Base-by-base conservation (phyloP, 2,797 vertebrate species). In the Lithobates sylvaticus region DNA sequence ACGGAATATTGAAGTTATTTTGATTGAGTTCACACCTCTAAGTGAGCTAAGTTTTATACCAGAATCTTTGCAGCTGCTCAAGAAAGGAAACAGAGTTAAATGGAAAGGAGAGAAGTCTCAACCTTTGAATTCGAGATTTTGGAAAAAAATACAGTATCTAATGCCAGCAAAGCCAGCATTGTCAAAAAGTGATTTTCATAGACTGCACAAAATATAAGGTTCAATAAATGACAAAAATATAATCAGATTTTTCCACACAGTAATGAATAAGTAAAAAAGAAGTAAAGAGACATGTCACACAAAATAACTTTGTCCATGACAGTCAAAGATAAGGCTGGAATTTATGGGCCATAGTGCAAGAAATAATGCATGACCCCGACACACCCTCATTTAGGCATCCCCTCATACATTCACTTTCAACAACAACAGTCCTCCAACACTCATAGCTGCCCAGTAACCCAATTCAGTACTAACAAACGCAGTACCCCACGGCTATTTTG, bases 131-230 rank as follows among this genome's bases (percentile, higher is more conserved):
- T 97, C 97, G 64, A 90, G 89, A 78, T 98, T 98, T 93, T 97
- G 96, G 96, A 98, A 97, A 90, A 92, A 94, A 75, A 93, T 98
- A 67, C 94, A 94, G 0, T 97, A 97, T 83, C 88, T 95, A 82
- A 96, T 98, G 90, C 96, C 96, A 36, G 94, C 93, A 0, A 95
- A 94, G 84, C 78, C 86, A n/a, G 39, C 58, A 36, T 90, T 87
- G 65, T 68, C 83, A 34, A 15, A 6, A 81, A 58, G 23, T 36
- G 13, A 50, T n/a, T 75, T 23, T 68, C 1, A 15, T 47, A 42
- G 5, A 18, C 34, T 75, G 8, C 21, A 73, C 34, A 3, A 9
- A 39, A 42, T 81, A 3, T 10, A 39, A 23, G 21, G 10, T 29
- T 27, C 12, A 4, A 29, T 2, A 67, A 27, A 27, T 5, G 10